Evolutionary conservation across 2,113 vertebrate species (phyloP).

Genomic region (Carassius gibelio): DNA sequence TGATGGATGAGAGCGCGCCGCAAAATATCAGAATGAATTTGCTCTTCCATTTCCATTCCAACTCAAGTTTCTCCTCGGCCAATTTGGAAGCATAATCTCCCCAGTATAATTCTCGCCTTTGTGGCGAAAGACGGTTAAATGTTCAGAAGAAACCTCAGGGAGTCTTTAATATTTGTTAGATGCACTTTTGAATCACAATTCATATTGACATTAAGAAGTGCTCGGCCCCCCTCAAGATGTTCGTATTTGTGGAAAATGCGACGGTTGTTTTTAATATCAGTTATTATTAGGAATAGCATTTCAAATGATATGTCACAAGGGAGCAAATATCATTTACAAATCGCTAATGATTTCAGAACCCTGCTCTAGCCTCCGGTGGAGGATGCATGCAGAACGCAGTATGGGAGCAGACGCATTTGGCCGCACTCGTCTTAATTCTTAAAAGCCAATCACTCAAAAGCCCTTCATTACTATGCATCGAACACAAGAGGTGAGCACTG

Average conservation of each 20-base stretch:
- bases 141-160: conserved; percentile 84
- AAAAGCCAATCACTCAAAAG: conserved; percentile 75
- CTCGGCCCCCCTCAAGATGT: conserved; percentile 73
- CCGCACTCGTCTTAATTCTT: conserved; percentile 69
- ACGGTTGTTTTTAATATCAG: conserved; percentile 96
- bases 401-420: conserved; percentile 66
- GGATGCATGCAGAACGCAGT: conserved; percentile 80
- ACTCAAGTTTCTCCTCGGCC: conserved; percentile 33
- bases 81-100: conserved; percentile 38
- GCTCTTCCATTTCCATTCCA: conserved; percentile 27
- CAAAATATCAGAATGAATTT: conserved; percentile 35
- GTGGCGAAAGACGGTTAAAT: conserved; percentile 73
- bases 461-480: conserved; percentile 69
- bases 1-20: conserved; percentile 48
- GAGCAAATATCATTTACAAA: conserved; percentile 99
- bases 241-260: conserved; percentile 83
- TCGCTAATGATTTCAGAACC: conserved; percentile 98
- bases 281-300: conserved; percentile 96
- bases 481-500: conserved; percentile 50
- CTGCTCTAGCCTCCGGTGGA: conserved; percentile 89
- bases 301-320: conserved; percentile 98
- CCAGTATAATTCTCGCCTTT: conserved; percentile 7
- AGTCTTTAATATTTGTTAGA: conserved; percentile 86
- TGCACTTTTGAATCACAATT: conserved; percentile 80
- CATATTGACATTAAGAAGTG: conserved; percentile 82